Conservation (phyloP, 2,797 vertebrate genomes). For the Coregonus suidteri region DNA sequence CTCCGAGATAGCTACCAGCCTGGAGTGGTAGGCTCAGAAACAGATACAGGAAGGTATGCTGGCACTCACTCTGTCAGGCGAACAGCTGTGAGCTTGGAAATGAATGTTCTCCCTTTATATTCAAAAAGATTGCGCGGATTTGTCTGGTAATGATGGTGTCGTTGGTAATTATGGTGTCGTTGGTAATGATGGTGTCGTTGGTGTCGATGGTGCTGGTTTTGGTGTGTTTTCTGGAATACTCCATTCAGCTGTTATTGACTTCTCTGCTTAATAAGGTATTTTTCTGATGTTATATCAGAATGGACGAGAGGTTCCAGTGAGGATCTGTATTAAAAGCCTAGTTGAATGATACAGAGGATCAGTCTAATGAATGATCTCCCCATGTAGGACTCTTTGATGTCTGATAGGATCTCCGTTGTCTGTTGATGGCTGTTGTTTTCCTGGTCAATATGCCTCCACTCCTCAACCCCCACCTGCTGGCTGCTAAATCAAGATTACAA, state of each 20-base stretch:
- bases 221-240: constrained; percentile 48
- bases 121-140: constrained; percentile 27
- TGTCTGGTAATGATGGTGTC: not conserved
- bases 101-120: not conserved
- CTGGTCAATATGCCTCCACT: not conserved
- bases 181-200: too few relatives aligned
- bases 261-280: not conserved
- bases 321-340: constrained; percentile 20
- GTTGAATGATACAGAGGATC: not conserved
- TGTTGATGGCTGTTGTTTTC: not conserved
- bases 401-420: not conserved
- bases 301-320: not conserved
- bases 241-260: not conserved
- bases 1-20: not conserved
- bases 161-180: too few relatives aligned
- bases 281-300: not conserved
- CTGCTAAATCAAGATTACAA: not conserved
- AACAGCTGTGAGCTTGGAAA: not conserved
- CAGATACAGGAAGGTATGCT: too few relatives aligned
- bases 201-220: not conserved
- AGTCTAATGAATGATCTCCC: constrained; percentile 4
- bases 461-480: not conserved
- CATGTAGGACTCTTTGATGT: not conserved
- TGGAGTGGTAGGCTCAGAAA: too few relatives aligned
- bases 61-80: not conserved